phyloP scores from a whole-genome alignment of 2,888 invertebrate species.

The Furcula furcula region DNA sequence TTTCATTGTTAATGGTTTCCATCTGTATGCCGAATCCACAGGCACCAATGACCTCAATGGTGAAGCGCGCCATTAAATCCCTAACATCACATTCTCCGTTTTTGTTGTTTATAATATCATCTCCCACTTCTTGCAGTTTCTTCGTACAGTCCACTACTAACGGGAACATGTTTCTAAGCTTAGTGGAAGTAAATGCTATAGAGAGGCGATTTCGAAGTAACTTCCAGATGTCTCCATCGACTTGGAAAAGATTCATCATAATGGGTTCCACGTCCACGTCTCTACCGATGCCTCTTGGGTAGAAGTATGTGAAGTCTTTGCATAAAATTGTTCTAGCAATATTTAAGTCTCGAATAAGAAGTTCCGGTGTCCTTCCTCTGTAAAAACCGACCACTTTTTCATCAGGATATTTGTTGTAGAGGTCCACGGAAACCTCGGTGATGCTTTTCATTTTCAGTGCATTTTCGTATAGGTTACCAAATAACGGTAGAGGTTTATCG shows the following conservation, averaged over 20 bases:
- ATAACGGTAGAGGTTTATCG: too few relatives aligned
- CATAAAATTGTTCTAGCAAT: slow-evolving; percentile 45
- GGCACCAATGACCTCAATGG: slow-evolving; percentile 49
- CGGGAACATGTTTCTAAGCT: slow-evolving; percentile 64
- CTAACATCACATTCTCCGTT: slow-evolving; percentile 26
- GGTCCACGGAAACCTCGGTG: slow-evolving; percentile 33
- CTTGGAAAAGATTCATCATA: slow-evolving; percentile 47
- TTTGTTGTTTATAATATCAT: slow-evolving; percentile 23
- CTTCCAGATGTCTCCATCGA: slow-evolving; percentile 61
- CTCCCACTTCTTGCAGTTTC: slow-evolving; percentile 42
- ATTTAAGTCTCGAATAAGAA: slow-evolving; percentile 54
- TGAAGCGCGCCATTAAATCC: slow-evolving; percentile 48
- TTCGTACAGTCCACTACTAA: slow-evolving; percentile 55
- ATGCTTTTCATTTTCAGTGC: too few relatives aligned
- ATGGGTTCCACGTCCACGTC: slow-evolving; percentile 45
- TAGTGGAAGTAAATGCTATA: slow-evolving; percentile 46
- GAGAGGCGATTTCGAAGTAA: slow-evolving; percentile 51
- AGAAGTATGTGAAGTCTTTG: slow-evolving; percentile 51
- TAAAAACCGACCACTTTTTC: too few relatives aligned
- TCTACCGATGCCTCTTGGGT: slow-evolving; percentile 45
- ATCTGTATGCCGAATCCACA: slow-evolving; percentile 48
- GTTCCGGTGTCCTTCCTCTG: too few relatives aligned
- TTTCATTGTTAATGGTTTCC: slow-evolving; percentile 38
- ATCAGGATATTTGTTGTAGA: slow-evolving; percentile 51
- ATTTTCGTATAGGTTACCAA: too few relatives aligned